Conservation (phyloP, 1,140 invertebrate genomes). For the Drosophila pseudoananassae region DNA sequence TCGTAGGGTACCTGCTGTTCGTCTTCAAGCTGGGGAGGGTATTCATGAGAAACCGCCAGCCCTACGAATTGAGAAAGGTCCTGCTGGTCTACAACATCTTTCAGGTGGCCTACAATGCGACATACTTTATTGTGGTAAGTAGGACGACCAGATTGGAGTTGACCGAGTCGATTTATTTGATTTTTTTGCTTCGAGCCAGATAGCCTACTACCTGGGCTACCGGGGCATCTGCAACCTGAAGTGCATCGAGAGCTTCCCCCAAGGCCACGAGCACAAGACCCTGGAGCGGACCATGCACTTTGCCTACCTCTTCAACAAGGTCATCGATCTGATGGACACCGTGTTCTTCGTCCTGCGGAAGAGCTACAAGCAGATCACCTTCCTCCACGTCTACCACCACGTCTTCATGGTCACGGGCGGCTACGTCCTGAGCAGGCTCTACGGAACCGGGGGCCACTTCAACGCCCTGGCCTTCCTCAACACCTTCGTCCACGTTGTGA, state of each 20-base stretch:
- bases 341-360: slow-evolving; percentile 95
- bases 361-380: slow-evolving; percentile 92
- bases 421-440: slow-evolving; percentile 37
- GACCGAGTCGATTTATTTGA: too few species aligned
- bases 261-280: slow-evolving; percentile 44
- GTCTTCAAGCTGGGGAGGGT: slow-evolving; percentile 55
- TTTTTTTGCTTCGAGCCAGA: background rate
- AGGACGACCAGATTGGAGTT: background rate
- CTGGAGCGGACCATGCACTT: slow-evolving; percentile 48
- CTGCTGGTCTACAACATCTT: slow-evolving; percentile 52
- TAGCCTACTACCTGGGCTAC: slow-evolving; percentile 50
- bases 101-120: slow-evolving; percentile 53
- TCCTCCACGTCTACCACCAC: slow-evolving; percentile 95
- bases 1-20: slow-evolving; percentile 50
- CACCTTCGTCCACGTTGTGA: slow-evolving; percentile 90
- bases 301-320: slow-evolving; percentile 62
- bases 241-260: slow-evolving; percentile 59
- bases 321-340: slow-evolving; percentile 88
- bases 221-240: slow-evolving; percentile 43
- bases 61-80: slow-evolving; percentile 44
- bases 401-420: slow-evolving; percentile 76
- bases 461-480: slow-evolving; percentile 90
- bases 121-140: slow-evolving; percentile 52
- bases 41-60: slow-evolving; percentile 55
- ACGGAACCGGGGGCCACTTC: slow-evolving; percentile 87